These are phyloP conservation scores for Drosophila borborema DNA, from an alignment of 2,888 invertebrate genomes.

Conservation along the genomic window DNA sequence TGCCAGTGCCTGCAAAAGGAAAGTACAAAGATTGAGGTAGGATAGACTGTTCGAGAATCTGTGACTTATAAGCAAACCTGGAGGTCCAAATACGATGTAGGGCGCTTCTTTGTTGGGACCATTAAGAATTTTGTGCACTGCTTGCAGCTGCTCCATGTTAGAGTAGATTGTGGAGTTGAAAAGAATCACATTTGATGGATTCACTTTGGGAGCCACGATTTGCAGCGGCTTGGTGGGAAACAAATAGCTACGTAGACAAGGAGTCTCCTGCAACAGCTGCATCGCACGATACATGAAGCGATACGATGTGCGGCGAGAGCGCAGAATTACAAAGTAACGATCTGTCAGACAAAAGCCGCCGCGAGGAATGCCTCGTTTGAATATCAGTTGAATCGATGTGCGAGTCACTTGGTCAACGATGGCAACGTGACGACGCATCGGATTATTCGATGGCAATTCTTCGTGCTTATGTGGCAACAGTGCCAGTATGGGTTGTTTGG, in stretches of 20 bases:
- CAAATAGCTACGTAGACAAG: slow-evolving; percentile 61
- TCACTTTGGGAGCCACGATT: too few species aligned
- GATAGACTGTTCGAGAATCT: too few species aligned
- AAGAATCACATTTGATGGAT: slow-evolving; percentile 21
- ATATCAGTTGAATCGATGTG: slow-evolving; percentile 36
- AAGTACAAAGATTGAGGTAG: neutral
- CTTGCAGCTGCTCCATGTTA: slow-evolving; percentile 88
- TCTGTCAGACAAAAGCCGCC: neutral
- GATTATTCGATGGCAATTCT: neutral
- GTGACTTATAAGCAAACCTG: slow-evolving; percentile 86
- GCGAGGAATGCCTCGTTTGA: slow-evolving; percentile 6
- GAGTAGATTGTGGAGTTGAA: slow-evolving; percentile 83
- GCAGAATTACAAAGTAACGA: slow-evolving; percentile 61
- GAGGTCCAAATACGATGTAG: slow-evolving; percentile 95
- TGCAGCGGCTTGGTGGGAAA: slow-evolving; percentile 53
- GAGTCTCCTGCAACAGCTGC: slow-evolving; percentile 51
- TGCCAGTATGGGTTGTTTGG: slow-evolving; percentile 45
- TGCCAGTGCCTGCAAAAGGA: slow-evolving; percentile 87
- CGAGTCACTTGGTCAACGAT: slow-evolving; percentile 57
- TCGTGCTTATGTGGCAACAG: slow-evolving; percentile 61
- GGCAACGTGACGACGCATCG: slow-evolving; percentile 49
- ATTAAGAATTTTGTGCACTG: slow-evolving; percentile 89
- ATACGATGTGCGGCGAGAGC: slow-evolving; percentile 65
- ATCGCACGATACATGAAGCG: slow-evolving; percentile 77
- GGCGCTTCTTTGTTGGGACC: slow-evolving; percentile 89